Base-by-base conservation (phyloP, 2,797 vertebrate species). In the Notolepis coatsorum region DNA sequence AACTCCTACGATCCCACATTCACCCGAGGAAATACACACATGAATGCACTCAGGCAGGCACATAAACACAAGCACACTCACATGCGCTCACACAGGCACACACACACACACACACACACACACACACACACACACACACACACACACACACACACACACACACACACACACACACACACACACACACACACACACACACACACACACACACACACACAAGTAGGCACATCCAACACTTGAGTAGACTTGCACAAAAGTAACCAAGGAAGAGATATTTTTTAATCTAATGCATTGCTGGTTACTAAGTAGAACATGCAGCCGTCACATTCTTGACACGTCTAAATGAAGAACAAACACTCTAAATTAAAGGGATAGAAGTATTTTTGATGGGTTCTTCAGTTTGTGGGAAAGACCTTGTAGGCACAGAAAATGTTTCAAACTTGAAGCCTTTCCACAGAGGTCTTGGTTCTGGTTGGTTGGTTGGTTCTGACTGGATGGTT, bases 1-100 rank as follows among this genome's bases (percentile, higher is more conserved):
- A 21, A 27, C 49, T 61, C 50, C 45, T 9, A 39, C 69, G 7
- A 3, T 18, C 38, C 33, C 45, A 65, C 30, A 61, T 54, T 48
- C 13, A 31, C 13, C 13, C 17, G 17, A 33, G 9, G 28, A 61
- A 48, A 47, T 13, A 30, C 25, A 30, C 46, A 23, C 20, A 21
- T n/a, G n/a, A 3, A 23, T 21, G 47, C 10, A 60, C 37, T 6
- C 52, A 64, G 52, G 35, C 58, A 56, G 35, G 12, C 12, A n/a
- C n/a, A n/a, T n/a, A 37, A n/a, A 3, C 35, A 49, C 17, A 20
- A n/a, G n/a, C n/a, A n/a, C n/a, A n/a, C n/a, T n/a, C n/a, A n/a
- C n/a, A n/a, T n/a, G n/a, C n/a, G n/a, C n/a, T 9, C n/a, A 39
- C 45, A 53, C 35, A 37, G 23, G 20, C 24, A 13, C 54, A 57